Base-by-base conservation (phyloP, 2,888 invertebrate species). In the Tortrix viridana region DNA sequence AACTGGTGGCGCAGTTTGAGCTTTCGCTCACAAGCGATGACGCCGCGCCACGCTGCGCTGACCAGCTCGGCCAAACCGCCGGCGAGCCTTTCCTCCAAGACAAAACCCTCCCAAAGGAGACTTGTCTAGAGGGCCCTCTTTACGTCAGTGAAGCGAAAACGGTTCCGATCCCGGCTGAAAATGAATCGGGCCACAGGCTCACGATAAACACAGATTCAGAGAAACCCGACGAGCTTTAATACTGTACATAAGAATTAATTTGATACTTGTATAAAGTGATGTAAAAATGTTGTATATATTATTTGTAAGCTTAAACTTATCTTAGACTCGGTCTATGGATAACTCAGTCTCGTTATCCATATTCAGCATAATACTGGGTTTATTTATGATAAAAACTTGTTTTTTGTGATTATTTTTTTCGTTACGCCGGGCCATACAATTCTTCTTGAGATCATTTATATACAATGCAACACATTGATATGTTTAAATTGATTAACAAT, bases 1-100 rank as follows among this genome's bases (percentile, higher is more conserved):
- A 88, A 60, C 67, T 90, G 5, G 88, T 89, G 0, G 75, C 86
- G 0, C 89, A 91, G 66, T 88, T 90, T 55, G 89, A 89, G 43
- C 57, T 89, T 16, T 83, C 85, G 0, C 67, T 88, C 2, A 77
- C 82, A 0, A 78, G 74, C 14, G 88, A 87, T 0, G 82, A 85
- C 2, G 14, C 59, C 0, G 55, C 60, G 6, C 32, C 66, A 2
- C 66, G 3, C 64, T 69, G 14, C 77, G 73, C 47, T 64, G 63
- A 2, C 74, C 74, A 38, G 65, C 37, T 32, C 23, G 75, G 72
- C 2, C 72, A 76, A 3, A 47, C 59, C 14, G 60, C 71, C 1
- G 73, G 68, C 0, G 71, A 73, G 3, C 70, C 76, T 0, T 57
- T 71, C 75, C 26, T 58, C 73, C 2, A 74, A 43, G 75, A 74